Evolutionary conservation across 2,797 vertebrate genomes (phyloP).

Genomic region (Microctenopoma stevenorrisi): DNA sequence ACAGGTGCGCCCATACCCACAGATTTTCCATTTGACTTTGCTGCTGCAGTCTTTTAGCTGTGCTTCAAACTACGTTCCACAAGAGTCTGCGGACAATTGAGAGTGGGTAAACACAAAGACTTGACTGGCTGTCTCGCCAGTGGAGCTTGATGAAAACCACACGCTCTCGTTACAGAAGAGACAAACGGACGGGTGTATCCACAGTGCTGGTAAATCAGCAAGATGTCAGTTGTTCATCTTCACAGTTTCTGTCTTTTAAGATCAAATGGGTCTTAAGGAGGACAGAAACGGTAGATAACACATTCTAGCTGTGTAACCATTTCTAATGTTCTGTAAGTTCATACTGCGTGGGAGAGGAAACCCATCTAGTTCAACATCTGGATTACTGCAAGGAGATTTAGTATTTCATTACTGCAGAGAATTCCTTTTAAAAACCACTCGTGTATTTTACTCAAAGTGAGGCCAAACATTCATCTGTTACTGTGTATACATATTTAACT

Average conservation of each 20-base stretch:
- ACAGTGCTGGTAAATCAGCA: background rate
- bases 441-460: background rate
- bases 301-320: background rate
- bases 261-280: too few relatives aligned
- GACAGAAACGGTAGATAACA: background rate
- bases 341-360: conserved; percentile 4
- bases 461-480: background rate
- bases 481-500: background rate
- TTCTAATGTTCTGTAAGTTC: background rate
- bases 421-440: conserved; percentile 3
- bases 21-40: conserved; percentile 18
- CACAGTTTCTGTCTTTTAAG: too few relatives aligned
- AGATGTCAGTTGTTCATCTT: background rate
- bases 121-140: background rate
- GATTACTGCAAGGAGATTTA: background rate
- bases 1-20: conserved; percentile 17
- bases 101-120: conserved; percentile 5
- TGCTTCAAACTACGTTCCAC: background rate
- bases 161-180: background rate
- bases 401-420: conserved; percentile 17
- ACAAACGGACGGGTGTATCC: background rate
- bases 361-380: conserved; percentile 39
- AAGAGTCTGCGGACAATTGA: conserved; percentile 13
- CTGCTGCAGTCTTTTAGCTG: conserved; percentile 10
- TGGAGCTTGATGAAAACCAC: conserved; percentile 8